Conservation (phyloP, 2,797 vertebrate genomes). For the Sebastes hubbsi region DNA sequence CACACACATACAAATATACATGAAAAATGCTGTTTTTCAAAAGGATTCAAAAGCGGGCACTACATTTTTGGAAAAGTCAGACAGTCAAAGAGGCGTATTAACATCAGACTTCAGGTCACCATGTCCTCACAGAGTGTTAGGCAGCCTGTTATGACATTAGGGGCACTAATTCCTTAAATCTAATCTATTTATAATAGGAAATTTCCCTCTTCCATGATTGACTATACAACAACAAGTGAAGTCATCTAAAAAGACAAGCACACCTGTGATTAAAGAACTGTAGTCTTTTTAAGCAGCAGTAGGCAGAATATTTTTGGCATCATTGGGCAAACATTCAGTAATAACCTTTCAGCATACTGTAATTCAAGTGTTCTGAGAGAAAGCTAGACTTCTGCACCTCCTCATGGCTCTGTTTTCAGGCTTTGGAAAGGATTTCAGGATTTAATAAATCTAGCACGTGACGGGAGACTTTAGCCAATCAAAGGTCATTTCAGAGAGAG, state of each 20-base stretch:
- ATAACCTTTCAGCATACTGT: too few relatives aligned
- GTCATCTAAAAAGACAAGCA: background rate
- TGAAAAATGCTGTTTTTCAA: background rate
- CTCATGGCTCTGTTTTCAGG: too few relatives aligned
- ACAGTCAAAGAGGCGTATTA: background rate
- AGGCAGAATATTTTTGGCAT: too few relatives aligned
- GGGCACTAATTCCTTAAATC: background rate
- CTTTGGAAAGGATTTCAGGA: too few relatives aligned
- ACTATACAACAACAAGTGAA: background rate
- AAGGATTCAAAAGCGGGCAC: background rate
- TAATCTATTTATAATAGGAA: background rate
- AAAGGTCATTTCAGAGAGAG: too few relatives aligned
- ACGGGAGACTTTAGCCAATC: too few relatives aligned
- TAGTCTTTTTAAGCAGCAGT: too few relatives aligned
- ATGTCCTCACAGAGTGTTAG: background rate
- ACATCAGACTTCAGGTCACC: background rate
- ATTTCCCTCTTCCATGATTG: background rate
- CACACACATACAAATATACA: background rate
- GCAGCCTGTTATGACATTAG: background rate
- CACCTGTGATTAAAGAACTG: background rate
- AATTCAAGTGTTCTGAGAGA: too few relatives aligned
- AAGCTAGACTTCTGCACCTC: too few relatives aligned
- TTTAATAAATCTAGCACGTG: too few relatives aligned
- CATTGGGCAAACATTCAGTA: too few relatives aligned
- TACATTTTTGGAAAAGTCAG: background rate